Conservation (phyloP, 1,140 invertebrate genomes). For the Ericerus pela region DNA sequence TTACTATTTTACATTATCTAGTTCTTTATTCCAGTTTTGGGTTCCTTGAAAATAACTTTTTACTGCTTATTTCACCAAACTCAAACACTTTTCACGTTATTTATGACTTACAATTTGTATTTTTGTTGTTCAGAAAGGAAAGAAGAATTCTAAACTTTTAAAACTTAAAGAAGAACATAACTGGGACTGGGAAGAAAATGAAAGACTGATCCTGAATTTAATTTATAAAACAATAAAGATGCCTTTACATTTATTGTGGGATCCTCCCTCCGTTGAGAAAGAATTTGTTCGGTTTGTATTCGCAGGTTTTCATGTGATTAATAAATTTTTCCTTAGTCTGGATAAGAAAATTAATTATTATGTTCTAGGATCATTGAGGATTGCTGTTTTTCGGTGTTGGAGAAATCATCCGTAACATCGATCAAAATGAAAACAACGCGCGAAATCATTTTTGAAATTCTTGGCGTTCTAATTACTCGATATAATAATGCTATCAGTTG, state of each 20-base stretch:
- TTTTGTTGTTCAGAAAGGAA: neutral
- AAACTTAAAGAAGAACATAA: neutral
- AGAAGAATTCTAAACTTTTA: neutral
- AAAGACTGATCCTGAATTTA: neutral
- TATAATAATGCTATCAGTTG: constrained; percentile 61
- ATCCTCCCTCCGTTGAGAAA: neutral
- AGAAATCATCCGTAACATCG: constrained; percentile 21
- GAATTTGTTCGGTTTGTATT: neutral
- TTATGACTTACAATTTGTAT: too few species aligned
- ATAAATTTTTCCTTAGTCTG: neutral
- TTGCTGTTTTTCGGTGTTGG: constrained; percentile 23
- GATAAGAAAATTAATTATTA: too few species aligned
- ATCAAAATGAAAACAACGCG: constrained; percentile 45
- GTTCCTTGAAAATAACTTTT: too few species aligned
- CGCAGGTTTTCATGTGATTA: neutral
- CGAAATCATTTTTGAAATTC: constrained; percentile 56
- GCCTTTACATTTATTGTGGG: neutral
- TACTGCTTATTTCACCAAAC: too few species aligned
- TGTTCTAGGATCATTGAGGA: constrained; percentile 77
- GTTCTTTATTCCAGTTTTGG: neutral
- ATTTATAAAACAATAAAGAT: neutral
- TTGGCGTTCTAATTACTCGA: constrained; percentile 62
- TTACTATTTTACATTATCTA: neutral
- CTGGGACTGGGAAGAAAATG: neutral
- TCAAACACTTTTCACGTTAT: too few species aligned